These are phyloP conservation scores for Corythaeola cristata DNA, from an alignment of 2,113 vertebrate genomes.

Conservation along the genomic window DNA sequence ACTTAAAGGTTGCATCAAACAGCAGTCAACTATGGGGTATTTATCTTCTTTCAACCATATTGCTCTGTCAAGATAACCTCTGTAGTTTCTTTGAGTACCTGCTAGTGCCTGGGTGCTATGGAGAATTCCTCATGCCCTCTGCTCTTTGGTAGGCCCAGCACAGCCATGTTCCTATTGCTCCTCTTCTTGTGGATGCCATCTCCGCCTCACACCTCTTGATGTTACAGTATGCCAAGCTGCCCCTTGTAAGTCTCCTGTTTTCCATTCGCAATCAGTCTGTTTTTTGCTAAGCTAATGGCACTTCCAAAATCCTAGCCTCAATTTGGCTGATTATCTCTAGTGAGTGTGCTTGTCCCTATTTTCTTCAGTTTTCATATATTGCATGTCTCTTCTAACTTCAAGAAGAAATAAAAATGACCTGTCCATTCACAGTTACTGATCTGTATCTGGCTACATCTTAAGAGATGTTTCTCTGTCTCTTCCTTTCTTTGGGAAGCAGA, in stretches of 20 bases:
- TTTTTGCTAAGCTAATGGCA: background rate
- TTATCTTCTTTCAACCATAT: background rate
- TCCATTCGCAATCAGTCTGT: background rate
- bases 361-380: background rate
- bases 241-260: background rate
- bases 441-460: background rate
- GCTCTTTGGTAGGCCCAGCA: background rate
- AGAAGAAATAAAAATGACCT: background rate
- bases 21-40: background rate
- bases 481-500: background rate
- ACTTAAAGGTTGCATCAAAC: background rate
- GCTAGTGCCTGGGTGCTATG: background rate
- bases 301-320: background rate
- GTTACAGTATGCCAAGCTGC: background rate
- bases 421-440: background rate
- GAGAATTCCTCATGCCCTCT: background rate
- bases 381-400: background rate
- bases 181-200: background rate
- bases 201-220: background rate
- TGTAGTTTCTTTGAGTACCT: background rate
- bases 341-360: background rate
- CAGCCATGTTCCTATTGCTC: background rate
- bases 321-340: background rate
- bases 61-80: background rate
- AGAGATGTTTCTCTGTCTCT: background rate